phyloP scores from a whole-genome alignment of 1,140 invertebrate genomes.

The Acromyrmex echinatior region DNA sequence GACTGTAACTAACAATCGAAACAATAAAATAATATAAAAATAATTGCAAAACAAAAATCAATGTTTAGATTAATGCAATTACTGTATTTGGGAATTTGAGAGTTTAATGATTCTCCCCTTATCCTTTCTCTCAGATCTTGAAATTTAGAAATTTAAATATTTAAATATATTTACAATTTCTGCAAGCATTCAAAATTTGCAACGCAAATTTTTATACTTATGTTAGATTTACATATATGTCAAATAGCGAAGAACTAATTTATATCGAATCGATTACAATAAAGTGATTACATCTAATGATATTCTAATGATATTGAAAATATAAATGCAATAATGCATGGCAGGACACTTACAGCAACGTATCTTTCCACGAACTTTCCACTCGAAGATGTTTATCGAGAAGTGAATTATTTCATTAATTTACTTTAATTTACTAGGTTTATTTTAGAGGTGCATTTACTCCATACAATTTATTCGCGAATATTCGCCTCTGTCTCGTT shows the following conservation, averaged over 20 bases:
- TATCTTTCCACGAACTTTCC: slow-evolving; percentile 22
- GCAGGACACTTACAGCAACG: slow-evolving; percentile 17
- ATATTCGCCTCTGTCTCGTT: slow-evolving; percentile 18
- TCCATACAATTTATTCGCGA: slow-evolving; percentile 9
- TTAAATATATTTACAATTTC: not conserved
- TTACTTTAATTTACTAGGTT: slow-evolving; percentile 31
- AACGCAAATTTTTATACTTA: not conserved
- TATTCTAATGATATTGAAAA: slow-evolving; percentile 16
- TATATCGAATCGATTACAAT: not conserved
- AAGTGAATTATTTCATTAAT: slow-evolving; percentile 28
- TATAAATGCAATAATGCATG: not conserved
- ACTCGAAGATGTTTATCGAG: not conserved
- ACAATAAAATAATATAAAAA: not conserved
- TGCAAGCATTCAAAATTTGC: not conserved
- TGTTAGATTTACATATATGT: slow-evolving; percentile 5
- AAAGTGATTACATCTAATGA: not conserved
- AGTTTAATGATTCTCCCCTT: not conserved
- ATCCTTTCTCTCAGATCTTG: not conserved
- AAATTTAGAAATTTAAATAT: slow-evolving; percentile 21
- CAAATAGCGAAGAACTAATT: not conserved
- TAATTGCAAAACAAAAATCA: not conserved
- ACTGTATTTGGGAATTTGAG: not conserved
- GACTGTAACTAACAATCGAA: not conserved
- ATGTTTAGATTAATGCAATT: not conserved
- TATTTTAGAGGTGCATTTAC: not conserved